Percentiles rank a stretch among this genome's conserved stretches.
phyloP scores from a whole-genome alignment of 2,113 vertebrate species.

The Misgurnus anguillicaudatus region DNA sequence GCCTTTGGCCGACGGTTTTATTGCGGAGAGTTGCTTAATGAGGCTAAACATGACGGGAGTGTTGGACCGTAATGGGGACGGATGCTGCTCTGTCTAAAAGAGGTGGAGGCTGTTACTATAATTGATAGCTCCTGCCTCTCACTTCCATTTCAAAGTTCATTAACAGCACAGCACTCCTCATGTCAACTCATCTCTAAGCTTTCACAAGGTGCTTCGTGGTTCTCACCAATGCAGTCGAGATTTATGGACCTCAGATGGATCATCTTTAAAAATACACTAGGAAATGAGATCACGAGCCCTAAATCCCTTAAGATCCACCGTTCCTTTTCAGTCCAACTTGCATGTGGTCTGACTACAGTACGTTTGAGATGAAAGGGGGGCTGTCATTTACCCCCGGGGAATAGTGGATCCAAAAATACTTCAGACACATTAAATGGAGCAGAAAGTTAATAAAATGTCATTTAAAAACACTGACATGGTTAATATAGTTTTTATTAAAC shows the following conservation, averaged over 20 bases:
- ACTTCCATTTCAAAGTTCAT: conserved; percentile 57
- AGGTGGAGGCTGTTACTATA: conserved; percentile 38
- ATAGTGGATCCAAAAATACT: background rate
- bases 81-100: conserved; percentile 28
- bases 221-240: conserved; percentile 20
- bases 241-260: conserved; percentile 47
- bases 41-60: conserved; percentile 42
- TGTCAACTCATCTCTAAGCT: conserved; percentile 38
- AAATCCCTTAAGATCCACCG: conserved; percentile 29
- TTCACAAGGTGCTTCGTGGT: conserved; percentile 14
- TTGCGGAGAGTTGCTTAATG: conserved; percentile 48
- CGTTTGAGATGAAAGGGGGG: background rate
- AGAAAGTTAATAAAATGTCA: background rate
- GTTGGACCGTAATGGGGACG: conserved; percentile 32
- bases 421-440: conserved; percentile 12
- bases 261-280: conserved; percentile 21
- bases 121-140: conserved; percentile 51
- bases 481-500: background rate
- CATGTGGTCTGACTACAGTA: conserved; percentile 7
- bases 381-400: conserved; percentile 12
- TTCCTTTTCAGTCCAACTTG: background rate
- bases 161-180: conserved; percentile 37
- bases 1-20: conserved; percentile 42
- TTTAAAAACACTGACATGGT: conserved; percentile 10
- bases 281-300: conserved; percentile 36